Base-by-base conservation (phyloP, 2,888 invertebrate genomes). In the Ptychoptera albimana region DNA sequence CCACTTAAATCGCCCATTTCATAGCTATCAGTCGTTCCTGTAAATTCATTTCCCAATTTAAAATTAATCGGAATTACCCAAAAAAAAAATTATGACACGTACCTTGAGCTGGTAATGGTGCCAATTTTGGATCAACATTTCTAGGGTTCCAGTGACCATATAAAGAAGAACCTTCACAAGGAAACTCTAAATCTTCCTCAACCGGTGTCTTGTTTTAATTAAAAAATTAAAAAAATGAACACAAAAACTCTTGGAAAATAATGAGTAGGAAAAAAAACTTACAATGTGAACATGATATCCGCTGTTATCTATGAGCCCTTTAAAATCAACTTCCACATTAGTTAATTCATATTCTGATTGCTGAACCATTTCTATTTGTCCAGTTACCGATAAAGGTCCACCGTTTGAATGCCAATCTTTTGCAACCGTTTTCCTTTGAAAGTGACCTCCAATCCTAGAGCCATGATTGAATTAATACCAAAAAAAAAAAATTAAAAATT, bases 381-480 rank as follows among this genome's bases (percentile, higher is more conserved):
- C 89, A 55, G 71, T 74, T 14, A 85, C 68, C 0, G 71, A 62
- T 34, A 77, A 62, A 0, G 67, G 63, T 47, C 74, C 72, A 0
- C 83, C 85, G 62, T 88, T 88, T 6, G 84, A 81, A 62, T 85
- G 86, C 91, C 91, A 91, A 55, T 88, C 84, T 54, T 77, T 79
- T 0, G 79, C 82, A 1, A 91, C 87, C 0, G 82, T 87, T 64
- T 89, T 89, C 46, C 85, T 74, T 8, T 83, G 73, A 55, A 79
- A 79, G 8, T 82, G 71, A 0, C 82, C 79, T 43, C 72, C 72
- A 50, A 89, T 76, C 45, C 88, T 88, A 58, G 46, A 30, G 37
- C n/a, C 15, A 38, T 38, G 12, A 38, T n/a, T 8, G 6, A n/a
- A 37, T 10, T 16, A 15, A 23, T 40, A 15, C 8, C 8, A 31